Evolutionary conservation across 2,888 invertebrate species (phyloP).

Genomic region (Mesoligia furuncula): DNA sequence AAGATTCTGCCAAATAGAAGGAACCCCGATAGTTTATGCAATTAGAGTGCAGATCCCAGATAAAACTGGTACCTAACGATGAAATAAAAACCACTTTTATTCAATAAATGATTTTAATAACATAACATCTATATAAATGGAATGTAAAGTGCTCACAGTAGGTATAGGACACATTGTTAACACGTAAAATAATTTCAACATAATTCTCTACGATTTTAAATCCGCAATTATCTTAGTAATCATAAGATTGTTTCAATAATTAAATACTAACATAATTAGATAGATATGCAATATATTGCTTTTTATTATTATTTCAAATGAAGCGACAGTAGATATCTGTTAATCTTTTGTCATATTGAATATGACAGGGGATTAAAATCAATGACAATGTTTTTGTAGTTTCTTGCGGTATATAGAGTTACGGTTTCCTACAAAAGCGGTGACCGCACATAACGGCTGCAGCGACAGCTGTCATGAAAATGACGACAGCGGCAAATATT

Average conservation of each 20-base stretch:
- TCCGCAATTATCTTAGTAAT: conserved; percentile 44
- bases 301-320: conserved; percentile 50
- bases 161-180: conserved; percentile 44
- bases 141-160: conserved; percentile 60
- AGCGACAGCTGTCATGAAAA: background rate
- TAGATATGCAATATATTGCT: conserved; percentile 67
- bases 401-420: background rate
- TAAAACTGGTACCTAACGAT: background rate
- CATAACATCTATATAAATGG: conserved; percentile 58
- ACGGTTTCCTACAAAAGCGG: background rate
- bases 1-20: too few species aligned
- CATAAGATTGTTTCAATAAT: conserved; percentile 51
- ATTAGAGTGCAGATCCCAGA: background rate
- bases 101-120: conserved; percentile 66
- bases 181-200: conserved; percentile 46
- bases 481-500: background rate
- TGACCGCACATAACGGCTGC: too few species aligned
- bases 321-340: conserved; percentile 23
- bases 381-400: background rate
- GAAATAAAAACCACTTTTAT: conserved; percentile 27
- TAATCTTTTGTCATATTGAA: conserved; percentile 14
- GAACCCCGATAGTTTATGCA: too few species aligned
- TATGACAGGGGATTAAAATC: conserved; percentile 14
- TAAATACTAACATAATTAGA: conserved; percentile 52
- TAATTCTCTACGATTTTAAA: conserved; percentile 47